Evolutionary conservation across 2,888 invertebrate genomes (phyloP).

Genomic region (Chrysopilus asiliformis): DNA sequence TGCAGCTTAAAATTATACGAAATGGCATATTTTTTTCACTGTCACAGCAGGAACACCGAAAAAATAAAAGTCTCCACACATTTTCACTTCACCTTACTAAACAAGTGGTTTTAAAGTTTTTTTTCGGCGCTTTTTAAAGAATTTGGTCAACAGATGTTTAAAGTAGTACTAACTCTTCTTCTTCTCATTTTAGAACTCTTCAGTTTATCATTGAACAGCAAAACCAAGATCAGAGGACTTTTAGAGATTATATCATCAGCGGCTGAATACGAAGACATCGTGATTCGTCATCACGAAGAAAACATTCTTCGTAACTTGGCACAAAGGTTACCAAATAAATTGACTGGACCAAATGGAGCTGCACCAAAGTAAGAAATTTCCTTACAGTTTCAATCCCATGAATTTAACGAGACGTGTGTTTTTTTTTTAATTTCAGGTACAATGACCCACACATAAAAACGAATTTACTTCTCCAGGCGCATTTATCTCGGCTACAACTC

Average conservation of each 20-base stretch:
- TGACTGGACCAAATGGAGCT: slow-evolving; percentile 44
- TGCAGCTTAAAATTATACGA: too few relatives aligned
- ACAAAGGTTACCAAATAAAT: slow-evolving; percentile 46
- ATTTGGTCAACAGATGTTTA: too few relatives aligned
- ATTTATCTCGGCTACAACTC: slow-evolving; percentile 84
- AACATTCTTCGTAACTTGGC: slow-evolving; percentile 53
- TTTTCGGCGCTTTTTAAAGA: too few relatives aligned
- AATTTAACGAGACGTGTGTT: not conserved
- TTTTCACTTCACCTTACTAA: too few relatives aligned
- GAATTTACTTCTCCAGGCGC: slow-evolving; percentile 88
- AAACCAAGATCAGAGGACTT: slow-evolving; percentile 94
- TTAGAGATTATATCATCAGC: slow-evolving; percentile 97
- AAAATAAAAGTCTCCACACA: too few relatives aligned
- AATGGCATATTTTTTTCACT: too few relatives aligned
- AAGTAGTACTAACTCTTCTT: too few relatives aligned
- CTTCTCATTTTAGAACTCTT: slow-evolving; percentile 91
- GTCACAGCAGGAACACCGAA: too few relatives aligned
- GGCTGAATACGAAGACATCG: slow-evolving; percentile 88
- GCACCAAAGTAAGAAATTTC: slow-evolving; percentile 63
- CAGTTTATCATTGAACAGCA: slow-evolving; percentile 88
- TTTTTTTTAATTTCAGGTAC: slow-evolving; percentile 45
- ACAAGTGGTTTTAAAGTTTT: too few relatives aligned
- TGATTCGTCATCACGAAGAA: slow-evolving; percentile 92
- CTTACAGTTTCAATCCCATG: not conserved
- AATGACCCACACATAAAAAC: slow-evolving; percentile 97